phyloP scores from a whole-genome alignment of 2,113 vertebrate species.

The Pholis gunnellus region DNA sequence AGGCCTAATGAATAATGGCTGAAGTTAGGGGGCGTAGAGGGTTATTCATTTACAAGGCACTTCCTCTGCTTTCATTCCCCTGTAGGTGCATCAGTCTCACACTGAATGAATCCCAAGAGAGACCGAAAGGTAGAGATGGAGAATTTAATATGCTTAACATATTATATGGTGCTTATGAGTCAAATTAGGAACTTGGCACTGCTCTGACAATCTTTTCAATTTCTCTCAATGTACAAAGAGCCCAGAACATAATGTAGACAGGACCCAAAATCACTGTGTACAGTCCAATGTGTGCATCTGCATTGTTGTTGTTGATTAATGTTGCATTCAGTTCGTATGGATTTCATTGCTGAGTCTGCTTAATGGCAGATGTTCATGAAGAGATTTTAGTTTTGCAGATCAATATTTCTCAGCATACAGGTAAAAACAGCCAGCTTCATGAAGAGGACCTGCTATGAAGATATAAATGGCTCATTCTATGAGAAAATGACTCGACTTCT shows the following conservation, averaged over 20 bases:
- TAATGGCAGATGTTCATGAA: neutral
- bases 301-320: neutral
- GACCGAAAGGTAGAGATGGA: slow-evolving; percentile 18
- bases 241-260: neutral
- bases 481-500: no score
- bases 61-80: slow-evolving; percentile 40
- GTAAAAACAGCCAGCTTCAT: neutral
- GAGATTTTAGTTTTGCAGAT: neutral
- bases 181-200: neutral
- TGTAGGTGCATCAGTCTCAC: neutral
- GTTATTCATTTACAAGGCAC: slow-evolving; percentile 46
- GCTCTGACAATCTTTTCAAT: neutral
- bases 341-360: neutral
- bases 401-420: neutral
- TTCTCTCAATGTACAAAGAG: neutral
- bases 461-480: no score
- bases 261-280: neutral
- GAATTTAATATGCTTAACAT: slow-evolving; percentile 12
- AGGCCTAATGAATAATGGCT: slow-evolving; percentile 40
- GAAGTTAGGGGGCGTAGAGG: neutral
- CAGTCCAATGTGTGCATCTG: neutral
- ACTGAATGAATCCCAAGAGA: slow-evolving; percentile 26
- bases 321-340: neutral
- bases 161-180: neutral
- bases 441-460: no score